Evolutionary conservation across 2,888 invertebrate species (phyloP), one percentile per base, ranked within the genome.

Genomic region (Pherbina coryleti): DNA sequence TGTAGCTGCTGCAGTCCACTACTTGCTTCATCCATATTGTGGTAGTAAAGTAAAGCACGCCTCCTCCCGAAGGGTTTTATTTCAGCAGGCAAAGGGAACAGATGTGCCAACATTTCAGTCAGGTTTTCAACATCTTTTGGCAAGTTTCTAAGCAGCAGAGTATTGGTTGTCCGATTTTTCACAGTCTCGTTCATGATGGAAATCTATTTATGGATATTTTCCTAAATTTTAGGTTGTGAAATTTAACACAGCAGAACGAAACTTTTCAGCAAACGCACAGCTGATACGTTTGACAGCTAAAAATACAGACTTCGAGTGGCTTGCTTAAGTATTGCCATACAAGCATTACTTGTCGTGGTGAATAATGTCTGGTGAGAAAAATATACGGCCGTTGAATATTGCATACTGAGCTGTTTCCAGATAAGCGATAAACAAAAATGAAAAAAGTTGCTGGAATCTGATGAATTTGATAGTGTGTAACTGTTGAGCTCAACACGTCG

Each of bases 61-160:
- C 84, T 83, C 0, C 86, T 81, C 0, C 86, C 86, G 55, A 85
- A 87, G 0, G 82, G 66, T 51, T 84, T 84, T 9, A 84, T 79
- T 22, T 81, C 81, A 17, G 80, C 81, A 17, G 86, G 83, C 9
- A 82, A 80, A 3, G 87, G 79, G 7, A 82, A 79, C 4, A 84
- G 69, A 8, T 83, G 81, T 14, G 79, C 78, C 17, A 88, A 82
- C 0, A 85, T 51, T 49, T 79, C 79, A 1, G 80, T 78, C 44
- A 87, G 75, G 17, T 86, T 81, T 4, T 81, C 78, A 51, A 86
- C 80, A 79, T 82, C 81, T 75, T 84, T 84, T 19, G 88, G 87
- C 82, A 88, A 83, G 79, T 82, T 85, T 76, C 87, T 87, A 0
- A 87, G 75, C 69, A 87, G 69, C 78, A 87, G 79, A 57, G 84